These are phyloP conservation scores for Caenorhabditis drosophilae DNA, from an alignment of 2,888 invertebrate species.

Conservation along the genomic window DNA sequence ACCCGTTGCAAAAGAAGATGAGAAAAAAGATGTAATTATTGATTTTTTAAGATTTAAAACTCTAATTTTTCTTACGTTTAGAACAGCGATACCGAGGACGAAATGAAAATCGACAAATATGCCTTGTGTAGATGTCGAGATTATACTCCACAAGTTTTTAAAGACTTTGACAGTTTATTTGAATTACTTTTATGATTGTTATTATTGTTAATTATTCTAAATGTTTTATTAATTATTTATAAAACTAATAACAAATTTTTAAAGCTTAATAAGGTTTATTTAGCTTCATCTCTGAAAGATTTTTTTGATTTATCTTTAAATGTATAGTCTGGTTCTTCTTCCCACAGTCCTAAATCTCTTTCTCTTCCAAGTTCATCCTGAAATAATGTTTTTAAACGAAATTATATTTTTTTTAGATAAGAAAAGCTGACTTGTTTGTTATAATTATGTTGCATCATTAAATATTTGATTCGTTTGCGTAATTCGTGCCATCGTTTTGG, in stretches of 20 bases:
- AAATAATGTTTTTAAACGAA: slow-evolving; percentile 3
- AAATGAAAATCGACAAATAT: too few relatives aligned
- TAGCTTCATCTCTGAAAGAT: slow-evolving; percentile 63
- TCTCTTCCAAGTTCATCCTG: slow-evolving; percentile 67
- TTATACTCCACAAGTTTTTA: slow-evolving; percentile 6
- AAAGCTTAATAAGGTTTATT: slow-evolving; percentile 7
- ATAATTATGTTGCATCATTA: slow-evolving; percentile 68
- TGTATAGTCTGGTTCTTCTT: slow-evolving; percentile 67
- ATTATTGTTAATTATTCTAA: not conserved
- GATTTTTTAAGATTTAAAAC: not conserved
- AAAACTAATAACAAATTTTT: not conserved
- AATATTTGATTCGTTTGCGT: slow-evolving; percentile 66
- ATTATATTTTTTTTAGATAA: not conserved
- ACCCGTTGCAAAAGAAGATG: not conserved
- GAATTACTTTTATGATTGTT: slow-evolving; percentile 1
- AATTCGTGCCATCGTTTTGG: slow-evolving; percentile 68
- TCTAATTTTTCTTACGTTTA: not conserved
- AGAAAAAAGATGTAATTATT: not conserved
- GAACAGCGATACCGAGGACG: not conserved
- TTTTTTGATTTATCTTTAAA: slow-evolving; percentile 68
- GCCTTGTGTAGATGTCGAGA: slow-evolving; percentile 7
- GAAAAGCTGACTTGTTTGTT: slow-evolving; percentile 53
- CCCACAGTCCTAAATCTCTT: slow-evolving; percentile 67
- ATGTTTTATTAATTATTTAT: not conserved
- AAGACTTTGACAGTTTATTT: not conserved